Evolutionary conservation across 1,140 invertebrate genomes (phyloP).

Genomic region (Tetragnatha versicolor): DNA sequence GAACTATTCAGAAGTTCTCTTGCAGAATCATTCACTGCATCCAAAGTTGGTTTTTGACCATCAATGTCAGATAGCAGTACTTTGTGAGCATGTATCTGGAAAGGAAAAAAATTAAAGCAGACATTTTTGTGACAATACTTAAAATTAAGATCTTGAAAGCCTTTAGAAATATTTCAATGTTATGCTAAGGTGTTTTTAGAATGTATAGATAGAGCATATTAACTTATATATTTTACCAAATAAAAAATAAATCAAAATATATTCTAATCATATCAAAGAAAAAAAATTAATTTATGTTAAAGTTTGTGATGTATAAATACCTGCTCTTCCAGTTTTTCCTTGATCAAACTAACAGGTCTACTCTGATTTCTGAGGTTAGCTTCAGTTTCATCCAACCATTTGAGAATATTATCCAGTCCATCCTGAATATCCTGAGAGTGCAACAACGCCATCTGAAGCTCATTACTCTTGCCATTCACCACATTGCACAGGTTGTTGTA

Average conservation of each 20-base stretch:
- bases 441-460: conserved; percentile 85
- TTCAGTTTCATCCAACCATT: conserved; percentile 86
- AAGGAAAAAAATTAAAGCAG: neutral
- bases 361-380: conserved; percentile 75
- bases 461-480: conserved; percentile 79
- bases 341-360: conserved; percentile 84
- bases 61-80: conserved; percentile 83
- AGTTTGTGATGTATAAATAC: conserved; percentile 9
- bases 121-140: neutral
- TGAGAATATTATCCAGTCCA: conserved; percentile 82
- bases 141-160: no score
- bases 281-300: neutral
- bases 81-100: conserved; percentile 79
- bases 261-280: no score
- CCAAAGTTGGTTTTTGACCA: conserved; percentile 82
- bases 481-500: conserved; percentile 77
- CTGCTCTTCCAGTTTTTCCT: conserved; percentile 86
- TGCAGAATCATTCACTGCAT: conserved; percentile 79
- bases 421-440: conserved; percentile 95
- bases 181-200: no score
- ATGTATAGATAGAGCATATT: no score
- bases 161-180: no score
- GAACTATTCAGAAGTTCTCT: conserved; percentile 82
- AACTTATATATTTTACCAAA: no score
- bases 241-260: no score